Base-by-base conservation (phyloP, 1,140 invertebrate species). In the Drosophila erecta region DNA sequence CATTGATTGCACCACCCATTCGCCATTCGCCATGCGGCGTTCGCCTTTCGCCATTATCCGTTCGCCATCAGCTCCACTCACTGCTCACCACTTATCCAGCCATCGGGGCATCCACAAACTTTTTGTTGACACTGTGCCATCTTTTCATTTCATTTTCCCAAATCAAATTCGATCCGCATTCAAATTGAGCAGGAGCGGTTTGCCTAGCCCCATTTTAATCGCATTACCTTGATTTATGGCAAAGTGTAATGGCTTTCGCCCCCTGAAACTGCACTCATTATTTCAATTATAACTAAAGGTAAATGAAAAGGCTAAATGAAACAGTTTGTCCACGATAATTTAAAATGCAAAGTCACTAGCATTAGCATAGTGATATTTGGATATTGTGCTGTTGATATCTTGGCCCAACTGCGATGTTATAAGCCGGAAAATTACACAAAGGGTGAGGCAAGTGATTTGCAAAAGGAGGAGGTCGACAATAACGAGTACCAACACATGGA, bases 151-250 rank as follows among this genome's bases (percentile, higher is more conserved):
- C 65, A 62, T 79, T 80, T 86, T 78, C 83, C 43, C 65, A 81
- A 87, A 75, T 86, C 64, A 84, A 83, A 83, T 83, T 83, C 70
- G 80, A 84, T 84, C 79, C 80, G 70, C 70, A 84, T 83, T 84
- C 46, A 83, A 83, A 83, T 83, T 84, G 79, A 65, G 80, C 70
- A 69, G 79, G 70, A 79, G 70, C 60, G 60, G 50, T 71, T 79
- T 17, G 57, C 62, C 27, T 41, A 27, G 49, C 27, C 15, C 20
- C 30, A 43, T 30, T 33, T 8, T 30, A 30, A 3, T 7, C 30
- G 7, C 1, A 44, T 38, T 2, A 61, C 12, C 6, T 57, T 40
- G 35, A 40, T 61, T 61, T 56, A 41, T 30, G 37, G 3, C 5
- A 49, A 30, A 30, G 30, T 30, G n/a, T 15, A 30, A 49, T 49